phyloP scores from a whole-genome alignment of 2,888 invertebrate genomes.

The Acanthosepion esculentum region DNA sequence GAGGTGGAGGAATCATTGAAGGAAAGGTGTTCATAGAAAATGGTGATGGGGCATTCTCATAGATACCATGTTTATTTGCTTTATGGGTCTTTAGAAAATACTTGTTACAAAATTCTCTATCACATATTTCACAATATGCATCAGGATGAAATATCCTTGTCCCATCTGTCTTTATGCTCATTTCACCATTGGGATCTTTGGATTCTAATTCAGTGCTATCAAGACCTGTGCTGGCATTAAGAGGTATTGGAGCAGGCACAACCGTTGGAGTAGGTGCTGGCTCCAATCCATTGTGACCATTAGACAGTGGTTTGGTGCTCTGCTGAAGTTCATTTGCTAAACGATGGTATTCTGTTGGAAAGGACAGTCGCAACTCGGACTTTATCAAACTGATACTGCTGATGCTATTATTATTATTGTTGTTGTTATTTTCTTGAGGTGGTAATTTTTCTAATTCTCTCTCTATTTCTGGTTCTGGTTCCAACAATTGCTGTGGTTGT shows the following conservation, averaged over 20 bases:
- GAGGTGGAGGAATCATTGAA: constrained; percentile 55
- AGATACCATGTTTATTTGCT: constrained; percentile 95
- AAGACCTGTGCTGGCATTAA: constrained; percentile 49
- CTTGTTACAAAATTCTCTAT: constrained; percentile 98
- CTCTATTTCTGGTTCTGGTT: constrained; percentile 60
- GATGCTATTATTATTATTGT: background rate
- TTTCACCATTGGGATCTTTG: constrained; percentile 52
- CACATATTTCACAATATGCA: constrained; percentile 97
- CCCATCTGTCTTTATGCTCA: constrained; percentile 50
- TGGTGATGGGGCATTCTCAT: constrained; percentile 68
- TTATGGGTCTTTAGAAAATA: constrained; percentile 98
- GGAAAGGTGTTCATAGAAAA: constrained; percentile 59
- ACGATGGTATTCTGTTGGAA: constrained; percentile 82
- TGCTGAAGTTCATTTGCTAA: constrained; percentile 84
- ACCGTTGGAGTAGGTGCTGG: constrained; percentile 45
- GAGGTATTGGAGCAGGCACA: constrained; percentile 47
- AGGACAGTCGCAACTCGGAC: constrained; percentile 58
- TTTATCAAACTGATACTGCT: constrained; percentile 48
- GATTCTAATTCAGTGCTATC: constrained; percentile 49
- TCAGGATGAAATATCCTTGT: constrained; percentile 91
- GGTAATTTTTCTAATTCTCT: constrained; percentile 56
- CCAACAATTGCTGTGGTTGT: constrained; percentile 53
- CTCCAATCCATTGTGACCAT: constrained; percentile 60
- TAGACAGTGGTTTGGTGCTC: constrained; percentile 60
- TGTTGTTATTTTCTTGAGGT: constrained; percentile 48